phyloP scores from a whole-genome alignment of 30 jellyfish, hydroid and myxozoan species.

The Aurelia coerulea region DNA sequence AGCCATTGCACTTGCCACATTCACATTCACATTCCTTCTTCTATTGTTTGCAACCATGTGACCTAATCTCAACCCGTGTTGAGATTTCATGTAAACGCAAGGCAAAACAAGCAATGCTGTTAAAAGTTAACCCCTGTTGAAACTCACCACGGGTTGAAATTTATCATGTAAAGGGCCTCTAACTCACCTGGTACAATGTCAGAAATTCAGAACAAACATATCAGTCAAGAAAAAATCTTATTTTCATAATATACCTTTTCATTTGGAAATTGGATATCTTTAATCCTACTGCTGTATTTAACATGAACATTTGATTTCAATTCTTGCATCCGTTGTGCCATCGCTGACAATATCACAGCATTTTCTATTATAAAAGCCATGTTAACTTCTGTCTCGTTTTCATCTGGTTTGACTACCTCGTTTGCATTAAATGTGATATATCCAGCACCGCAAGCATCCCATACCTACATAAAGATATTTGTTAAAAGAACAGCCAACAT shows the following conservation, averaged over 20 bases:
- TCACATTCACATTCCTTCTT: too few relatives aligned
- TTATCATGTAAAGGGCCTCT: too few relatives aligned
- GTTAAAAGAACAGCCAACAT: too few relatives aligned
- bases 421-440: constrained; percentile 79
- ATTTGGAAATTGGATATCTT: constrained; percentile 59
- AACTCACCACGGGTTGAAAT: too few relatives aligned
- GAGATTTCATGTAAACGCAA: too few relatives aligned
- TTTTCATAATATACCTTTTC: constrained; percentile 8
- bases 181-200: too few relatives aligned
- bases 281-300: constrained; percentile 53
- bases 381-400: constrained; percentile 28
- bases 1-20: too few relatives aligned
- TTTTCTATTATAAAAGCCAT: constrained; percentile 89
- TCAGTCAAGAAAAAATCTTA: background rate
- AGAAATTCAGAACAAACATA: background rate
- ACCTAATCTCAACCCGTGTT: too few relatives aligned
- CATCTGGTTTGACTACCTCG: constrained; percentile 27
- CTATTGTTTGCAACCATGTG: too few relatives aligned
- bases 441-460: constrained; percentile 97
- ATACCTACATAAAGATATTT: constrained; percentile 53
- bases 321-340: constrained; percentile 41
- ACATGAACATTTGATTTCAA: constrained; percentile 35
- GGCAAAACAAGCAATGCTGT: too few relatives aligned
- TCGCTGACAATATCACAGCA: constrained; percentile 71
- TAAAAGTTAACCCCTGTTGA: too few relatives aligned